These are phyloP conservation scores for Leucophenga montana DNA, from an alignment of 2,888 invertebrate species.

Conservation along the genomic window DNA sequence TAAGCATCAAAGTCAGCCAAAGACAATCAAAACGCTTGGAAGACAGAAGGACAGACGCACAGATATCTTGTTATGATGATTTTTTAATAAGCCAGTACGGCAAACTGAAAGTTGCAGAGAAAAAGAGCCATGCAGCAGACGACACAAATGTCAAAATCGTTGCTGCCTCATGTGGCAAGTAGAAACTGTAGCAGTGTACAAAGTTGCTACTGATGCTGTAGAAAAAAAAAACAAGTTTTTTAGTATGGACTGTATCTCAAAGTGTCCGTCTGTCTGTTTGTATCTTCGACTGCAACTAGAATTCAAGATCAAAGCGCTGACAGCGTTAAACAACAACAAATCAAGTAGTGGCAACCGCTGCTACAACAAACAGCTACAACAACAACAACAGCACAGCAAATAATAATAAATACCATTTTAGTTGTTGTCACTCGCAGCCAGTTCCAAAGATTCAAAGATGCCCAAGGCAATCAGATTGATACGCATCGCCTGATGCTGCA, in stretches of 20 bases:
- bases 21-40: conserved; percentile 43
- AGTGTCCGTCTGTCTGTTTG: conserved; percentile 25
- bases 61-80: conserved; percentile 61
- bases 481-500: not conserved
- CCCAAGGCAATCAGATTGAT: too few species aligned
- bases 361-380: conserved; percentile 8
- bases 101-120: not conserved
- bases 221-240: conserved; percentile 38
- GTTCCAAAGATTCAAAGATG: too few species aligned
- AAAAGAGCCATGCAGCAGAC: conserved; percentile 7
- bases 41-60: conserved; percentile 33
- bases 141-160: conserved; percentile 53
- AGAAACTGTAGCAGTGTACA: conserved; percentile 19
- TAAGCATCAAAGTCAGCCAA: conserved; percentile 65
- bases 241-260: conserved; percentile 36
- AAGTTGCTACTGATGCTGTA: conserved; percentile 4
- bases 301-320: conserved; percentile 36
- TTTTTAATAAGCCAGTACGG: conserved; percentile 35
- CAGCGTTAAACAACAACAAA: conserved; percentile 45
- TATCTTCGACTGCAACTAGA: conserved; percentile 5
- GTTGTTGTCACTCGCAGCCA: conserved; percentile 30
- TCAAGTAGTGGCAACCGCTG: conserved; percentile 32
- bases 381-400: conserved; percentile 38
- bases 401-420: conserved; percentile 20
- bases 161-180: conserved; percentile 13